Evolutionary conservation across 2,888 invertebrate genomes (phyloP), one percentile per base, ranked within the genome.

Genomic region (Ctenicera cuprea): DNA sequence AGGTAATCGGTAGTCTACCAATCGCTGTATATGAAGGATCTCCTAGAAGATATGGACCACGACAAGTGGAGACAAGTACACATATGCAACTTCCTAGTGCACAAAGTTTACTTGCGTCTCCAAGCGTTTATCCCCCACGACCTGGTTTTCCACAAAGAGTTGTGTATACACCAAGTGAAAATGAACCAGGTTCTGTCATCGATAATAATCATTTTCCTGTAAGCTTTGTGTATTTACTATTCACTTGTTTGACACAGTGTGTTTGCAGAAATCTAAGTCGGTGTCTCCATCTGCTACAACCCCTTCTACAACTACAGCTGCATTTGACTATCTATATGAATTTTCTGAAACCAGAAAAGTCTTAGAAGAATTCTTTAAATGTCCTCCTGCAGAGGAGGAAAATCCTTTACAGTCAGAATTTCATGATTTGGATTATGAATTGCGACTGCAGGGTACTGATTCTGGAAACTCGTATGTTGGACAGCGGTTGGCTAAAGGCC

Each of bases 1-100:
- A 92, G 82, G 92, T 94, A 48, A 95, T 95, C 82, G 95, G 95
- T 57, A 94, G 92, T 86, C 88, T 95, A 81, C 96, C 96, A n/a
- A 97, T 97, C 80, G 96, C 97, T 18, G 95, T 97, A 84, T 97
- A 97, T 85, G 96, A 97, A 80, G 96, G 95, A 14, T 97, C 96
- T 48, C 97, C 97, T 14, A 89, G 96, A 79, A 91, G 97, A 79
- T 96, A 96, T 85, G 96, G 96, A 3, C 90, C 93, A 71, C 89
- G 91, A 26, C 86, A 86, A 80, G 83, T 85, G 76, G 87, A 85
- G 78, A 84, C 82, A 75, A 86, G 83, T 81, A 82, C 85, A 65
- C 89, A 89, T 85, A 87, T 89, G 71, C 88, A 89, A 84, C 86
- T 90, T 82, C 90, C 91, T 74, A 90, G 88, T 84, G 87, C 89